phyloP scores from a whole-genome alignment of 2,888 invertebrate species.

The Megalurothrips usitatus region DNA sequence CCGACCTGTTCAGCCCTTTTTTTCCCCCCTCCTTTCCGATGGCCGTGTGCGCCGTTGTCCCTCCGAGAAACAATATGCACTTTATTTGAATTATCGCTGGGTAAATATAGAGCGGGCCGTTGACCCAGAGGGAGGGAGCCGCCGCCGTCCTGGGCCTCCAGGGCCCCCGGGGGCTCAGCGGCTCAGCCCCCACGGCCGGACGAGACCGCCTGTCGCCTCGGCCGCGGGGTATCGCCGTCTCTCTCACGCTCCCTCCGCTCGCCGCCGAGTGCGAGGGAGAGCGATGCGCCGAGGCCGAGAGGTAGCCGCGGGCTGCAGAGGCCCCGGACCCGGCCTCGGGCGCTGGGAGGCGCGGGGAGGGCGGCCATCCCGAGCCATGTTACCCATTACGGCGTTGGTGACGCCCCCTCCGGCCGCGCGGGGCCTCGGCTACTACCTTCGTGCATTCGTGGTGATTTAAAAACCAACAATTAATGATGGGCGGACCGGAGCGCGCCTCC shows the following conservation, averaged over 20 bases:
- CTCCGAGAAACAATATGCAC: slow-evolving; percentile 17
- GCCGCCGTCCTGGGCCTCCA: too few relatives aligned
- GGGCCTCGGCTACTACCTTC: not conserved
- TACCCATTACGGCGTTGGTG: not conserved
- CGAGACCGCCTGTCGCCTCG: slow-evolving; percentile 10
- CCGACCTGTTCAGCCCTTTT: not conserved
- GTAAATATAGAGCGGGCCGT: slow-evolving; percentile 22
- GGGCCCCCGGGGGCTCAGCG: too few relatives aligned
- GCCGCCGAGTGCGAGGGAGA: too few relatives aligned
- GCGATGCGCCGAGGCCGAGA: too few relatives aligned
- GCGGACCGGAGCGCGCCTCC: not conserved
- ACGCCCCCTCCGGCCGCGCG: not conserved
- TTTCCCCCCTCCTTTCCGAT: not conserved
- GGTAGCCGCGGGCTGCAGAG: too few relatives aligned
- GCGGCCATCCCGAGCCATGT: too few relatives aligned
- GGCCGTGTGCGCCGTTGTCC: not conserved
- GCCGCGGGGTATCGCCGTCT: too few relatives aligned
- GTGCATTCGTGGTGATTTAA: slow-evolving; percentile 1
- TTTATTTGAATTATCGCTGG: slow-evolving; percentile 13
- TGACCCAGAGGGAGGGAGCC: not conserved
- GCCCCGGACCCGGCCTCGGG: too few relatives aligned
- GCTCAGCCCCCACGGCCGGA: not conserved
- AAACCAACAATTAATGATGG: slow-evolving; percentile 3
- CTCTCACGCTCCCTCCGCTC: too few relatives aligned
- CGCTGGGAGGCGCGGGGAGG: too few relatives aligned